Evolutionary conservation across 2,888 invertebrate species (phyloP), one percentile per base, ranked within the genome.

Genomic region (Parnassius mnemosyne): DNA sequence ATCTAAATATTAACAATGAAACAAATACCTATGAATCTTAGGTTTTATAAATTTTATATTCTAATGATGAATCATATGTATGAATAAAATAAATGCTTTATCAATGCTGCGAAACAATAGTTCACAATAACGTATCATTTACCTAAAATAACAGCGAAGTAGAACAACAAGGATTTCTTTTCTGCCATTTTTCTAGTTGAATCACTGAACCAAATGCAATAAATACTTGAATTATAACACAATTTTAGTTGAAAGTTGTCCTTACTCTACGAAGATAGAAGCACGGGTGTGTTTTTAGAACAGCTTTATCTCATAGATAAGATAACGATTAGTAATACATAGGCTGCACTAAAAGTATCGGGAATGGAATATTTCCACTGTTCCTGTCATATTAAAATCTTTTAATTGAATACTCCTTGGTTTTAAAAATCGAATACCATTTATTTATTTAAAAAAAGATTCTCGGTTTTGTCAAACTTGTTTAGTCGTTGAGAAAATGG

Each of bases 111-210:
- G 10, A 46, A 46, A 47, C 12, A 57, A 47, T 13, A 47, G 34
- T 10, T 43, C 51, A 25, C 42, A 50, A 46, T 34, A 34, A 34
- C 34, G 34, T 34, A 34, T 34, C 10, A 86, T 90, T 83, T 75
- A 93, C 93, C 91, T 65, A 93, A 80, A 71, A 92, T 76, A 61
- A 92, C 82, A 50, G 92, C 87, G n/a, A 93, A 80, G 72, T 92
- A 93, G 74, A 92, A 92, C 77, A 85, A 81, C 43, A 88, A 66
- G 3, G 90, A 80, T 72, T 76, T 89, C 66, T 73, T 84, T 68
- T 83, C 80, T 54, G 81, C 83, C 92, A 92, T 92, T 81, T 85
- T 87, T 71, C 57, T 64, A 66, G 66, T 67, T 65, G 67, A 61
- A 67, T 71, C 66, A 72, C 65, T 70, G 71, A 68, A 69, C 69